phyloP scores from a whole-genome alignment of 2,113 vertebrate genomes.

The Alosa alosa region DNA sequence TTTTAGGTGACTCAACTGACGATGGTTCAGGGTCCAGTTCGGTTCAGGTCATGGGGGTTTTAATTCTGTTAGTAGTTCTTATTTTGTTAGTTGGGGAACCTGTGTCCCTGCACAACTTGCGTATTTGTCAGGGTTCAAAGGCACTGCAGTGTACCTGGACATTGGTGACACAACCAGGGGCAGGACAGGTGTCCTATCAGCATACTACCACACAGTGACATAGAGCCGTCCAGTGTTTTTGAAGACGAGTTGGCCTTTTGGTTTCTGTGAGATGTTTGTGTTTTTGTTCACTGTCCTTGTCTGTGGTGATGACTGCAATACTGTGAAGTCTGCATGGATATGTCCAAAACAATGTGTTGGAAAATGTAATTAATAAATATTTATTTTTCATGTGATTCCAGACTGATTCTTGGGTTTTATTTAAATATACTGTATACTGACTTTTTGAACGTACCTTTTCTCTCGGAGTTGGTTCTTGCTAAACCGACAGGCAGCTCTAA shows the following conservation, averaged over 20 bases:
- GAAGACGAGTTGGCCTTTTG: background rate
- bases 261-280: background rate
- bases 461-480: background rate
- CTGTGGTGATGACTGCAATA: conserved; percentile 8
- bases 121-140: background rate
- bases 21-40: background rate
- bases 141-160: background rate
- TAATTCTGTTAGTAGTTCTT: background rate
- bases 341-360: conserved; percentile 36
- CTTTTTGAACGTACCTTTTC: background rate
- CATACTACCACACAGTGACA: background rate
- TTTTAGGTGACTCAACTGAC: background rate
- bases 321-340: conserved; percentile 35
- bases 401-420: background rate
- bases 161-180: background rate
- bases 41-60: background rate
- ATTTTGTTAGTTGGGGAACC: background rate
- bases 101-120: background rate
- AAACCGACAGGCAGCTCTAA: background rate
- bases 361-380: conserved; percentile 46
- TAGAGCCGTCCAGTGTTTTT: background rate
- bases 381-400: conserved; percentile 43
- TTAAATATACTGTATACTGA: background rate
- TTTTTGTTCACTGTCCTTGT: background rate
- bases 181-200: background rate